Conservation (phyloP, 2,797 vertebrate species). For the Mycteria americana region DNA sequence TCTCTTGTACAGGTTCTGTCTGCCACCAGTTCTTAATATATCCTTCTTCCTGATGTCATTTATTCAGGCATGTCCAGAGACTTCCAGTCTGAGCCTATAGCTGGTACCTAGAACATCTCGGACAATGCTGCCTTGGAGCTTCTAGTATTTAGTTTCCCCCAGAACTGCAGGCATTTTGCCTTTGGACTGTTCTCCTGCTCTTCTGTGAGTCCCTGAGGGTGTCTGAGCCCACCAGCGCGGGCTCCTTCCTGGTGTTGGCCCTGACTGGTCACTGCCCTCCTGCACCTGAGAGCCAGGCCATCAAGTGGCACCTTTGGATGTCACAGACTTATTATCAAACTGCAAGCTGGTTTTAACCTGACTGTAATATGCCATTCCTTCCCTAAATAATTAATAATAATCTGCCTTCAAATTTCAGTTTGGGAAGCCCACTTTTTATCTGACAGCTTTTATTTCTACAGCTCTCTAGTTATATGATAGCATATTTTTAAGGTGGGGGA, state of each 20-base stretch:
- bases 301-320: not conserved
- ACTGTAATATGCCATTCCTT: not conserved
- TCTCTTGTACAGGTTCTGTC: not conserved
- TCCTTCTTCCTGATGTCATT: not conserved
- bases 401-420: not conserved
- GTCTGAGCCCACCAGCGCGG: not conserved
- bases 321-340: not conserved
- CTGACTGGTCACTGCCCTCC: not conserved
- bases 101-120: not conserved
- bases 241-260: not conserved
- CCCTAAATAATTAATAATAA: not conserved
- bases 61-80: not conserved
- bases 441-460: not conserved
- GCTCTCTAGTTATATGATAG: not conserved
- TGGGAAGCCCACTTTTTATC: not conserved
- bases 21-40: not conserved
- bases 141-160: not conserved
- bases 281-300: not conserved
- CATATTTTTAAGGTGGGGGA: not conserved
- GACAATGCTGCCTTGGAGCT: not conserved
- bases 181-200: not conserved
- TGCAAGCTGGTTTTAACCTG: not conserved
- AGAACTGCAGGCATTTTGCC: not conserved
- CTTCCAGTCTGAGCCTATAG: not conserved
- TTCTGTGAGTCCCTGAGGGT: not conserved